A percentile compares a stretch with the other conserved stretches of the same genome.
Conservation (phyloP, 2,888 invertebrate species). For the Tachina fera region DNA sequence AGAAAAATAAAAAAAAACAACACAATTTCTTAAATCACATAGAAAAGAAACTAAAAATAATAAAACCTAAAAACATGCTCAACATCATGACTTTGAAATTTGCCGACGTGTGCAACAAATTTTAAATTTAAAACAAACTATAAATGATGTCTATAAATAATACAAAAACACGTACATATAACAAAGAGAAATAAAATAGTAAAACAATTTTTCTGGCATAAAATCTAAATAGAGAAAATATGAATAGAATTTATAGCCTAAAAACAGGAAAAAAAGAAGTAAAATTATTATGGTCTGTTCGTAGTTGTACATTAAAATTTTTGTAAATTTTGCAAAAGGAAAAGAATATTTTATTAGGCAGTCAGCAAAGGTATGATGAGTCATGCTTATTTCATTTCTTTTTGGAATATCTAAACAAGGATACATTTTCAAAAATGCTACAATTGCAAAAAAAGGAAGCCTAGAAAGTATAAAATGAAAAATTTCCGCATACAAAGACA, state of each 20-base stretch:
- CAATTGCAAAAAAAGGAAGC: not conserved
- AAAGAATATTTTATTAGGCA: slow-evolving; percentile 30
- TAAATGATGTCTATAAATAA: slow-evolving; percentile 55
- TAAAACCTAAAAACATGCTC: slow-evolving; percentile 45
- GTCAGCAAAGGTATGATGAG: slow-evolving; percentile 41
- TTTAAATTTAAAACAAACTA: slow-evolving; percentile 55
- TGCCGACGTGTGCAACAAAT: slow-evolving; percentile 68
- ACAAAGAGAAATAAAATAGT: not conserved
- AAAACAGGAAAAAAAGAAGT: slow-evolving; percentile 12
- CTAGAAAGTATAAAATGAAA: not conserved
- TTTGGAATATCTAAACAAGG: not conserved
- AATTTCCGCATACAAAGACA: not conserved
- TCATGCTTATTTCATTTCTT: slow-evolving; percentile 10
- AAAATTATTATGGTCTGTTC: slow-evolving; percentile 58
- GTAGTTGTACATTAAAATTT: slow-evolving; percentile 59
- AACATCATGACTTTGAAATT: slow-evolving; percentile 68
- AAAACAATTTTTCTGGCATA: slow-evolving; percentile 52
- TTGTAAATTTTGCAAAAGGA: slow-evolving; percentile 12
- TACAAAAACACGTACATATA: not conserved
- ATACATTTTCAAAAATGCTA: slow-evolving; percentile 1
- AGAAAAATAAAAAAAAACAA: slow-evolving; percentile 28
- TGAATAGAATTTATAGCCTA: not conserved
- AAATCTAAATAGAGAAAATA: not conserved
- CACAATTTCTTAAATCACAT: slow-evolving; percentile 44
- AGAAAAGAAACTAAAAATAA: slow-evolving; percentile 20